Evolutionary conservation across 2,113 vertebrate species (phyloP), one percentile per base, ranked within the genome.

Genomic region (Haemorhous mexicanus): DNA sequence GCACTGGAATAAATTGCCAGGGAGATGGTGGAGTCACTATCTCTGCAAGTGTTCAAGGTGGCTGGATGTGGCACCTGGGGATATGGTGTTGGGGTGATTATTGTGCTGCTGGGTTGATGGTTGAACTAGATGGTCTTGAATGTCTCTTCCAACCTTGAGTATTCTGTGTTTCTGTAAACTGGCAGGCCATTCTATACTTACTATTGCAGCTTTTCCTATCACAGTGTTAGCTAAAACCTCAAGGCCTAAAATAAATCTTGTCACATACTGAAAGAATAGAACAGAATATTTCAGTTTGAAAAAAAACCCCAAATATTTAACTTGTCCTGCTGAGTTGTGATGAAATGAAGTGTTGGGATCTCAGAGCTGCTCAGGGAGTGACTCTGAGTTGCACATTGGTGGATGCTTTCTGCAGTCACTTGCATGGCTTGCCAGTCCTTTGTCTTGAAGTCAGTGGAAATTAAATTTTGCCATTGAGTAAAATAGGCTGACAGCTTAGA

Each of bases 381-480:
- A 47, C 47, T 15, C 35, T 15, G 30, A 69, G 28, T 9, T 41
- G 26, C 33, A 46, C 50, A 13, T 5, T 0, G 2, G 14, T 18
- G 30, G 13, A 21, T 0, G 0, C 55, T 59, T 74, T 58, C 33
- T 28, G 32, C 13, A n/a, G 55, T 26, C 41, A 13, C 0, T 1
- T 0, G 1, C 1, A 1, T 58, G 64, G 26, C 73, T 69, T 62
- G 18, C 59, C 19, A 16, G 32, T 27, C 39, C 11, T 22, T 50
- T 72, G 11, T 49, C 59, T 37, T 55, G 37, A 82, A 84, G 41
- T 50, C 10, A 26, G 23, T 47, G 18, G 49, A 76, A 79, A 33
- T 58, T 87, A 76, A 82, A 33, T 58, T 87, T 41, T 87, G 43
- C 62, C 49, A 27, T 46, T 79, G 50, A 62, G 30, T 82, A 64